Evolutionary conservation across 2,888 invertebrate genomes (phyloP).

Genomic region (Hermodice carunculata): DNA sequence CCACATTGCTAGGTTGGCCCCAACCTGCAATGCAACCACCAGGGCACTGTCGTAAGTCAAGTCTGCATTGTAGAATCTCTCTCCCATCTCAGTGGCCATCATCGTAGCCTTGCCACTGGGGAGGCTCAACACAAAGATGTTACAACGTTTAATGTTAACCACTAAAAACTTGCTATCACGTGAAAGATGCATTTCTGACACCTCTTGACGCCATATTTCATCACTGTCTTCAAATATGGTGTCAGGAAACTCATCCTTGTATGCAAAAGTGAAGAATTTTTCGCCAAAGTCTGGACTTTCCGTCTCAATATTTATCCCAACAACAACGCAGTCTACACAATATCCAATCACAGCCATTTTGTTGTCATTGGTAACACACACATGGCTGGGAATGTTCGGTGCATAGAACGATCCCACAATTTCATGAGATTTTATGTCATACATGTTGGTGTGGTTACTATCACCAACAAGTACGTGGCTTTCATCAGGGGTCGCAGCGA

Average conservation of each 20-base stretch:
- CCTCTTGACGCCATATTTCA: slow-evolving; percentile 23
- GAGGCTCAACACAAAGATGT: slow-evolving; percentile 32
- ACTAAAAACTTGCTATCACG: slow-evolving; percentile 24
- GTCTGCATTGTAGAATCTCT: background rate
- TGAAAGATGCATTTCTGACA: slow-evolving; percentile 35
- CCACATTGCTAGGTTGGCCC: slow-evolving; percentile 8
- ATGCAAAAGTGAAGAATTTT: slow-evolving; percentile 27
- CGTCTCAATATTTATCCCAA: slow-evolving; percentile 32
- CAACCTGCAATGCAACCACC: slow-evolving; percentile 26
- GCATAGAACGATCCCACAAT: slow-evolving; percentile 24
- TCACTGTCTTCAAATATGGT: slow-evolving; percentile 13
- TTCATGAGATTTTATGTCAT: slow-evolving; percentile 24
- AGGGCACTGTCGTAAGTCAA: slow-evolving; percentile 30
- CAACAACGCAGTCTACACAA: slow-evolving; percentile 44
- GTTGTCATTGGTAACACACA: slow-evolving; percentile 45
- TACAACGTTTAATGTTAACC: slow-evolving; percentile 33
- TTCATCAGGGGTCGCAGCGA: slow-evolving; percentile 37
- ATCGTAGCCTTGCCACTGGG: slow-evolving; percentile 6
- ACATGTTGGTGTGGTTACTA: slow-evolving; percentile 25
- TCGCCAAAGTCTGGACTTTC: slow-evolving; percentile 22
- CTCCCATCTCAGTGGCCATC: slow-evolving; percentile 5
- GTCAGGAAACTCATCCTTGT: slow-evolving; percentile 17
- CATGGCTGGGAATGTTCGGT: slow-evolving; percentile 38
- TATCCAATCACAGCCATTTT: slow-evolving; percentile 45
- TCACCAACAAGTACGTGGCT: slow-evolving; percentile 38